These are phyloP conservation scores for Bombus waltoni DNA, from an alignment of 1,140 invertebrate genomes.

Conservation along the genomic window DNA sequence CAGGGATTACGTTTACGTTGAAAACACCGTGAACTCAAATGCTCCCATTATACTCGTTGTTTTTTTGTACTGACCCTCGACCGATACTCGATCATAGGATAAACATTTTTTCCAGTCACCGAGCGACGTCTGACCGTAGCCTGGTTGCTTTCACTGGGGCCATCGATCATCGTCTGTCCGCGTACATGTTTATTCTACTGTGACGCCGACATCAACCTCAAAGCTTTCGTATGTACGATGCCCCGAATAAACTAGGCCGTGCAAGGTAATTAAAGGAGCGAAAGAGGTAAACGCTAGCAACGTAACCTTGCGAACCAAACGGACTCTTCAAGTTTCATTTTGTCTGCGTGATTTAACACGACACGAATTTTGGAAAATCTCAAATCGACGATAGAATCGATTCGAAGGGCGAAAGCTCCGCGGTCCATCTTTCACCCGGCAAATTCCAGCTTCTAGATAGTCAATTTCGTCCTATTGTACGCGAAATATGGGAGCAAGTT, in stretches of 20 bases:
- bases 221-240: not conserved
- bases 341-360: too few species aligned
- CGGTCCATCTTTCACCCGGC: not conserved
- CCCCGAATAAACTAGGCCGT: not conserved
- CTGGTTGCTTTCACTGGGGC: conserved; percentile 15
- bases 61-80: not conserved
- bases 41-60: not conserved
- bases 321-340: not conserved
- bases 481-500: conserved; percentile 32
- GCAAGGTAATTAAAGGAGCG: not conserved
- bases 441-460: conserved; percentile 32
- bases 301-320: not conserved
- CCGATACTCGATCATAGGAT: not conserved
- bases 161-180: conserved; percentile 37
- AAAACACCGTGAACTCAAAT: not conserved
- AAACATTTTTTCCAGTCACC: conserved; percentile 38
- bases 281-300: too few species aligned
- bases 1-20: not conserved
- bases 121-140: conserved; percentile 15
- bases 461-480: conserved; percentile 47
- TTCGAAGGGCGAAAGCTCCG: not conserved
- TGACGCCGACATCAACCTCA: not conserved
- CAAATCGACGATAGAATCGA: conserved; percentile 5
- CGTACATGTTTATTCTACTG: conserved; percentile 8
- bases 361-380: not conserved